phyloP scores from a whole-genome alignment of 2,797 vertebrate species.

The Pteropus rufus region DNA sequence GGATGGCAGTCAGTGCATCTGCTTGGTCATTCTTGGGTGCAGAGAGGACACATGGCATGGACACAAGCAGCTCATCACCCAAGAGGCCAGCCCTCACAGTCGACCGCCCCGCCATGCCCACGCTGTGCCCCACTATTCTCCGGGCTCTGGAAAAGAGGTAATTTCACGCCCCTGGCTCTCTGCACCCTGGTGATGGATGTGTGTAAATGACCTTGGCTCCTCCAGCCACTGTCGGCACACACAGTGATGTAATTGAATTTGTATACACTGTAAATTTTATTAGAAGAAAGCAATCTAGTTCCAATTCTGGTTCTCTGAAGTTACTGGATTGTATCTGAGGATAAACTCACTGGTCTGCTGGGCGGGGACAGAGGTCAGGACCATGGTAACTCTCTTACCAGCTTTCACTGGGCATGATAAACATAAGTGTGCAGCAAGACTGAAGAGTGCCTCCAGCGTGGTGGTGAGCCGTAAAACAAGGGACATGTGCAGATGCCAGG shows the following conservation, averaged over 20 bases:
- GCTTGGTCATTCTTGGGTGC: not conserved
- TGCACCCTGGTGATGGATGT: constrained; percentile 32
- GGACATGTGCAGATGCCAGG: not conserved
- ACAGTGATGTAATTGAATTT: constrained; percentile 73
- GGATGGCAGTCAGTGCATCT: not conserved
- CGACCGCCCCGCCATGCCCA: not conserved
- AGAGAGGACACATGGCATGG: not conserved
- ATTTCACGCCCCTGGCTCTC: not conserved
- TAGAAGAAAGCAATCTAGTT: constrained; percentile 64
- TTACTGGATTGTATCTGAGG: constrained; percentile 55
- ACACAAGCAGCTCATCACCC: not conserved
- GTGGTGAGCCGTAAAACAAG: not conserved
- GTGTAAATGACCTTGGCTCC: constrained; percentile 48
- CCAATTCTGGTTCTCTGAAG: not conserved
- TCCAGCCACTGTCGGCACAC: not conserved
- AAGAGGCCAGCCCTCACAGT: not conserved
- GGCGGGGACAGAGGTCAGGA: not conserved
- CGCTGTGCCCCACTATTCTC: not conserved
- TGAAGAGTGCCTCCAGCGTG: not conserved
- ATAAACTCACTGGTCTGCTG: constrained; percentile 40
- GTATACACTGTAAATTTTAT: constrained; percentile 73
- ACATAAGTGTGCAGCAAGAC: not conserved
- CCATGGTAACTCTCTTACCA: not conserved
- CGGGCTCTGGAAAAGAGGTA: not conserved
- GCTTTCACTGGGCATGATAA: not conserved